phyloP scores from a whole-genome alignment of 2,113 vertebrate genomes.

The Dromas ardeola region DNA sequence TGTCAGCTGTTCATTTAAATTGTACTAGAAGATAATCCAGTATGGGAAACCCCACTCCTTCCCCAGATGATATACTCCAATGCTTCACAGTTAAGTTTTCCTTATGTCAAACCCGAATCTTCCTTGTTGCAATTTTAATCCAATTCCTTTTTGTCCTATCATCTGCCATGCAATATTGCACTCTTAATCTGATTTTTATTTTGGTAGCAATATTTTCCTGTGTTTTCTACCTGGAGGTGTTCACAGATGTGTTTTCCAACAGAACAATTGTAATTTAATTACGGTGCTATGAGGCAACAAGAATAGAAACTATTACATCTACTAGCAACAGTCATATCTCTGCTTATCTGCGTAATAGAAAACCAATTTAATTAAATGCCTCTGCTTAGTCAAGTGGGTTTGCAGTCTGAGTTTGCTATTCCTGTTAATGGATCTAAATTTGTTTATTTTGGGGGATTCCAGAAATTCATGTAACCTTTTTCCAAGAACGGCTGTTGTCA shows the following conservation, averaged over 20 bases:
- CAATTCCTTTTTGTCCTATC: neutral
- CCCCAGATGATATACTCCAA: neutral
- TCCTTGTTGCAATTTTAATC: neutral
- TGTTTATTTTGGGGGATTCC: slow-evolving; percentile 22
- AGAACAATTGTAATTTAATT: slow-evolving; percentile 31
- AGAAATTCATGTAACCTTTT: slow-evolving; percentile 16
- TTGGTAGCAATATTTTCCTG: neutral
- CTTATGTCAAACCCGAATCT: neutral
- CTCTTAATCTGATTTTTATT: neutral
- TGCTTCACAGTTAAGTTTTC: neutral
- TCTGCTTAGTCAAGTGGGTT: slow-evolving; percentile 11
- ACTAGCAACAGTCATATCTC: neutral
- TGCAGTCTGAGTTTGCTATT: neutral
- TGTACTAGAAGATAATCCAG: neutral
- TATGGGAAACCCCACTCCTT: neutral
- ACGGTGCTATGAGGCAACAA: neutral
- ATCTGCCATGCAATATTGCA: neutral
- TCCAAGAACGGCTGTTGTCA: slow-evolving; percentile 22
- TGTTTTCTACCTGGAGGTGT: neutral
- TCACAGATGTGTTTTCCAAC: neutral
- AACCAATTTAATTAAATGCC: slow-evolving; percentile 38
- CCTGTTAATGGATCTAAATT: neutral
- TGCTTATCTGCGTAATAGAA: neutral
- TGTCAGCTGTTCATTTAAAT: neutral
- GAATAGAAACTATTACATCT: slow-evolving; percentile 12